Conservation (phyloP, 2,113 vertebrate genomes). For the Otocyon megalotis region DNA sequence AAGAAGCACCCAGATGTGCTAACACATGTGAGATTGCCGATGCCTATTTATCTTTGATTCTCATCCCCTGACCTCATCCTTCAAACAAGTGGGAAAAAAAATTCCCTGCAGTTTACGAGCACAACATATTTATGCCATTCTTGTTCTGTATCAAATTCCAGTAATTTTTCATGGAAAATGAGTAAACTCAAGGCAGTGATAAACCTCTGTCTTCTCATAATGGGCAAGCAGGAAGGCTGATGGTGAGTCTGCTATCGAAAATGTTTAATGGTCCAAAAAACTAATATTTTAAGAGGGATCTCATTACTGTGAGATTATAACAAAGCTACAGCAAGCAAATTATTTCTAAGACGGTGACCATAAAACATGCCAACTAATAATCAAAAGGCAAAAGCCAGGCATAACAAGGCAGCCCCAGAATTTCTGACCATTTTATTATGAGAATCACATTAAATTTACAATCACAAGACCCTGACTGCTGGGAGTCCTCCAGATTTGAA, state of each 20-base stretch:
- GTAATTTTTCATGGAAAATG: neutral
- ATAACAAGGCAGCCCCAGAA: neutral
- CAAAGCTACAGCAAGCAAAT: neutral
- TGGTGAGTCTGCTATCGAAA: neutral
- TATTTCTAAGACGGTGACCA: neutral
- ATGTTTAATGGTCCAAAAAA: neutral
- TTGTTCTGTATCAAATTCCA: slow-evolving; percentile 30
- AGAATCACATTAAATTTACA: neutral
- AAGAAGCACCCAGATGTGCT: neutral
- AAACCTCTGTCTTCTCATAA: neutral
- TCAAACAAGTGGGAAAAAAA: neutral
- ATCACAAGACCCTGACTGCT: neutral
- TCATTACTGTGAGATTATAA: neutral
- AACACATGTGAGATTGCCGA: neutral
- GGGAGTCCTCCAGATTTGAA: slow-evolving; percentile 16
- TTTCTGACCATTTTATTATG: neutral
- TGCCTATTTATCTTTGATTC: neutral
- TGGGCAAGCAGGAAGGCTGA: neutral
- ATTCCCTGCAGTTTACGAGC: neutral
- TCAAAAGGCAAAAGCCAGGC: neutral
- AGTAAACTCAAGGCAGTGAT: neutral
- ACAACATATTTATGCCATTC: neutral
- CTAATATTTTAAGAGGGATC: slow-evolving; percentile 16
- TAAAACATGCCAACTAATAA: neutral
- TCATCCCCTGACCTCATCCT: slow-evolving; percentile 15